phyloP scores from a whole-genome alignment of 2,797 vertebrate genomes.

The Heterohyrax brucei region DNA sequence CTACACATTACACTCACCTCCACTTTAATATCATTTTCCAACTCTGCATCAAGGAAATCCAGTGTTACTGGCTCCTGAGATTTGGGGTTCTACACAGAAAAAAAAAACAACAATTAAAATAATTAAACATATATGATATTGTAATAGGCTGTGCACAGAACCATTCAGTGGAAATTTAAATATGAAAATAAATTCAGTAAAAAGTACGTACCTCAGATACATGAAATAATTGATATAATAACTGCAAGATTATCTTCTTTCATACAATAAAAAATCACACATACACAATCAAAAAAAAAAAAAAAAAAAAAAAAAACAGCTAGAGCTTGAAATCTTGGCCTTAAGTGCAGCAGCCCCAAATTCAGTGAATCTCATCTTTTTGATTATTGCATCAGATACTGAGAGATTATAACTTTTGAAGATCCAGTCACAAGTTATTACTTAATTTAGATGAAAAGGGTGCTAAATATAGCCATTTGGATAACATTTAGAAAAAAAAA shows the following conservation, averaged over 20 bases:
- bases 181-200: constrained; percentile 55
- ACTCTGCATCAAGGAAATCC: constrained; percentile 98
- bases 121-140: constrained; percentile 64
- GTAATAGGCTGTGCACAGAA: neutral
- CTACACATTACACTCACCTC: constrained; percentile 92
- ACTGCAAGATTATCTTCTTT: constrained; percentile 37
- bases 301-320: neutral
- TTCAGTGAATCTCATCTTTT: neutral
- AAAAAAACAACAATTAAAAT: constrained; percentile 85
- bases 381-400: neutral
- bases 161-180: constrained; percentile 65
- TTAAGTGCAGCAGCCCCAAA: neutral
- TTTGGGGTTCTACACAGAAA: constrained; percentile 96
- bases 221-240: neutral
- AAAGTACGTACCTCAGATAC: constrained; percentile 81
- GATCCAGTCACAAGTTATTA: neutral
- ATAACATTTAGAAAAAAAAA: constrained; percentile 21
- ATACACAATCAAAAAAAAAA: neutral
- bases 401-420: neutral
- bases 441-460: neutral
- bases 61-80: constrained; percentile 99
- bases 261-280: neutral
- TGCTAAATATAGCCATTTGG: neutral
- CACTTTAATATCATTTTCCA: constrained; percentile 99
- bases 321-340: constrained; percentile 7